A percentile compares a stretch with the other conserved stretches of the same genome.
Evolutionary conservation across 2,113 vertebrate genomes (phyloP).

Genomic region (Mesembrinibis cayennensis): DNA sequence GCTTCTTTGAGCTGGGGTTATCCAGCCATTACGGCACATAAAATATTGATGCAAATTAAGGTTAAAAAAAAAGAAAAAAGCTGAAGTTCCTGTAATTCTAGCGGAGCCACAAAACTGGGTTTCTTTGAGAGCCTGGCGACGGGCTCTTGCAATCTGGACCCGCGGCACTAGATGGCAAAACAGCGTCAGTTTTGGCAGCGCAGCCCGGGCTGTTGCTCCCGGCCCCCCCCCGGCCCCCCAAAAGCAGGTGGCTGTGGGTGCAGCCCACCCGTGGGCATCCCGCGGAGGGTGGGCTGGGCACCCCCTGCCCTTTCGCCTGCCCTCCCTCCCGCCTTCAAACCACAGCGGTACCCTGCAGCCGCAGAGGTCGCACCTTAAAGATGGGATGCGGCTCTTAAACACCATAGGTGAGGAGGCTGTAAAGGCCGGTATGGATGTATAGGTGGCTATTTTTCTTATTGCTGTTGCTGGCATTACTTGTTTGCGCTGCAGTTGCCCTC

Average conservation of each 20-base stretch:
- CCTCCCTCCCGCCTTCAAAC: background rate
- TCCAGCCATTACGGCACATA: background rate
- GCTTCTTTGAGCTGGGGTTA: background rate
- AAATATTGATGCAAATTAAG: background rate
- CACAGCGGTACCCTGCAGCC: rapidly evolving
- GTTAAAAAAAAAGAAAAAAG: background rate
- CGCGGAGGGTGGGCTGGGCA: background rate
- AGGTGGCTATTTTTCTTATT: background rate
- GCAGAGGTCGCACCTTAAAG: rapidly evolving
- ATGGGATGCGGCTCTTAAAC: rapidly evolving
- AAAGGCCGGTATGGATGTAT: rapidly evolving
- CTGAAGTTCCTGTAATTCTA: background rate
- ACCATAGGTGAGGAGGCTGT: rapidly evolving
- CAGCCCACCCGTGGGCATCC: background rate
- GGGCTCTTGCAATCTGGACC: conserved; percentile 49
- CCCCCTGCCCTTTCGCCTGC: background rate
- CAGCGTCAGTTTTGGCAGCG: conserved; percentile 56
- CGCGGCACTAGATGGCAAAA: conserved; percentile 77
- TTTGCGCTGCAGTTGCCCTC: background rate
- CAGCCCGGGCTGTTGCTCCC: background rate
- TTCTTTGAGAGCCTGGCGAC: background rate
- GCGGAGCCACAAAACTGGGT: rapidly evolving
- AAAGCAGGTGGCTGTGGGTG: rapidly evolving
- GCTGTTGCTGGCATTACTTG: background rate
- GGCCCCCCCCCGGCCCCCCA: rapidly evolving